phyloP scores from a whole-genome alignment of 2,797 vertebrate genomes.

The Pampus argenteus region DNA sequence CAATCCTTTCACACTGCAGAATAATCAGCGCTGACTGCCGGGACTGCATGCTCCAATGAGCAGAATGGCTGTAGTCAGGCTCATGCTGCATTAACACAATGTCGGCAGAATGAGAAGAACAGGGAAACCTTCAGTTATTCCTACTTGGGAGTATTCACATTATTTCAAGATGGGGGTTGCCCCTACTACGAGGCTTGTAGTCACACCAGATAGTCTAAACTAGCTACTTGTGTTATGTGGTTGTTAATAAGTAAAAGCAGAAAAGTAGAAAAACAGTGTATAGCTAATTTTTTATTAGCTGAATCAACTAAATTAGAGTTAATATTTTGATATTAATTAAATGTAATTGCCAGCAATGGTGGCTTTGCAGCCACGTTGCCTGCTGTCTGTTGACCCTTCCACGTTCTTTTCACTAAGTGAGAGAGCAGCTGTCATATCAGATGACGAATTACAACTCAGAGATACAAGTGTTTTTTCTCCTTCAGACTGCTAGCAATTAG shows the following conservation, averaged over 20 bases:
- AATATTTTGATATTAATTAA: not conserved
- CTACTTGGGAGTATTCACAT: not conserved
- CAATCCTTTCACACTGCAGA: conserved; percentile 33
- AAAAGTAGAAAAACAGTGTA: not conserved
- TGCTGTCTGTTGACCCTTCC: not conserved
- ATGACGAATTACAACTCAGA: not conserved
- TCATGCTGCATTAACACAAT: conserved; percentile 6
- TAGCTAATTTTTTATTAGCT: not conserved
- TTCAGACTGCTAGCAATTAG: too few species aligned
- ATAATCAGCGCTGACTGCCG: conserved; percentile 20
- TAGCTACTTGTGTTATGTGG: not conserved
- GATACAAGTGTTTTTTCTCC: not conserved
- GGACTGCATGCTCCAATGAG: conserved; percentile 4
- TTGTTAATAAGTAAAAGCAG: conserved; percentile 1
- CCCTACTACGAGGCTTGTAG: not conserved
- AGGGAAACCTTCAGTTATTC: not conserved
- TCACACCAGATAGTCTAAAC: not conserved
- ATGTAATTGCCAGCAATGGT: not conserved
- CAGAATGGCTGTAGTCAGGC: conserved; percentile 15
- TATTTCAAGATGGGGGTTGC: not conserved
- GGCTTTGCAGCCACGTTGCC: not conserved
- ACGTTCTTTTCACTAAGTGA: not conserved
- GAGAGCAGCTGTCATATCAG: not conserved
- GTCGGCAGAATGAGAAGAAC: not conserved
- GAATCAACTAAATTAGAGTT: not conserved